Evolutionary conservation across 2,113 vertebrate genomes (phyloP).

Genomic region (Seriola rivoliana): DNA sequence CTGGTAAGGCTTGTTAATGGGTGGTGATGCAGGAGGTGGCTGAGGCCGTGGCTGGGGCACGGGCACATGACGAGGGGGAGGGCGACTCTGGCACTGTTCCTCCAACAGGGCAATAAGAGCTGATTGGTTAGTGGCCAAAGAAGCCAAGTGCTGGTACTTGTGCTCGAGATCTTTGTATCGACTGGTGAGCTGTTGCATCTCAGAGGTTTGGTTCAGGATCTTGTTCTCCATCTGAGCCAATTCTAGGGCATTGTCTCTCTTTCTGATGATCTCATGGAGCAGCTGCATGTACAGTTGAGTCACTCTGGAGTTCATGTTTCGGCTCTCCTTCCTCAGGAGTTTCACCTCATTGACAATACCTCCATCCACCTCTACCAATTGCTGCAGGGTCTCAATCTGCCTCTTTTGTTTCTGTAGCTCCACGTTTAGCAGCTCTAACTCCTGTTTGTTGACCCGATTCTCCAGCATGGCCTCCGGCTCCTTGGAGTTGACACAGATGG

Average conservation of each 20-base stretch:
- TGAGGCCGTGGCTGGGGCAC: conserved; percentile 82
- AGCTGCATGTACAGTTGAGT: conserved; percentile 99
- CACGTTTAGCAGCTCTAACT: conserved; percentile 93
- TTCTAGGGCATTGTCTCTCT: conserved; percentile 96
- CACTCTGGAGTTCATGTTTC: conserved; percentile 98
- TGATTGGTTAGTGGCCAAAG: conserved; percentile 95
- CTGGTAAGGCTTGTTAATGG: conserved; percentile 86
- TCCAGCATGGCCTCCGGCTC: conserved; percentile 92
- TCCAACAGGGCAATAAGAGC: conserved; percentile 92
- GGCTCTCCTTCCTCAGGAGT: conserved; percentile 95
- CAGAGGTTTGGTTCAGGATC: conserved; percentile 97
- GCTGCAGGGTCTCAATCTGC: conserved; percentile 97
- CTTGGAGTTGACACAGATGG: conserved; percentile 98
- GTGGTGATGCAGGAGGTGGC: conserved; percentile 79
- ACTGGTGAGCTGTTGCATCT: conserved; percentile 94
- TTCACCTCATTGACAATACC: conserved; percentile 98
- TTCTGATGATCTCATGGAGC: conserved; percentile 97
- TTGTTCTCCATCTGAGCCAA: conserved; percentile 96
- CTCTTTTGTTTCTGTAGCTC: conserved; percentile 98
- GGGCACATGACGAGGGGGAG: conserved; percentile 75
- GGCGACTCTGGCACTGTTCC: conserved; percentile 91
- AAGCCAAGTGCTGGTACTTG: conserved; percentile 95
- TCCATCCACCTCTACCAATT: conserved; percentile 96
- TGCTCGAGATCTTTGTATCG: conserved; percentile 98
- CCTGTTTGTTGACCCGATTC: conserved; percentile 94